Conservation (phyloP, 1,140 invertebrate species). For the Ostrea edulis region DNA sequence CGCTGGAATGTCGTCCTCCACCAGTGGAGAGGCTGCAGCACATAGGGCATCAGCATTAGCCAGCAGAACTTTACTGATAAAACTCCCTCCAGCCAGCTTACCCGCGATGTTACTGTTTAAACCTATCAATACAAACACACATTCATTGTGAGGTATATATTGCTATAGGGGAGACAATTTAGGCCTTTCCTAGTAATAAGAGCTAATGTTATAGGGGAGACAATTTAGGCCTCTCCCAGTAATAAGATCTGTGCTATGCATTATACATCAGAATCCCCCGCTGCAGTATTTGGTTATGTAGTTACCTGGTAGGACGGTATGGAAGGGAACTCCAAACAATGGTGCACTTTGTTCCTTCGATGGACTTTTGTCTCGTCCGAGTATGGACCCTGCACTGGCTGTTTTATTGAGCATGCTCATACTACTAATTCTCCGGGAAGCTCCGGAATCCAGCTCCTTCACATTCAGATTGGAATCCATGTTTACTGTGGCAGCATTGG, state of each 20-base stretch:
- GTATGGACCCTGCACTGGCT: constrained; percentile 74
- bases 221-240: too few species aligned
- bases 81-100: constrained; percentile 83
- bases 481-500: neutral
- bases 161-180: too few species aligned
- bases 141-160: too few species aligned
- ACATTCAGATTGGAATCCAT: constrained; percentile 54
- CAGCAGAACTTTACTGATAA: constrained; percentile 93
- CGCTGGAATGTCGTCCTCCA: constrained; percentile 94
- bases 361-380: constrained; percentile 59
- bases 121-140: constrained; percentile 61
- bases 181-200: too few species aligned
- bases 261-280: too few species aligned
- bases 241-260: too few species aligned
- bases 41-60: constrained; percentile 98
- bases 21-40: constrained; percentile 94
- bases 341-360: constrained; percentile 61
- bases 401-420: constrained; percentile 76
- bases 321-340: constrained; percentile 65
- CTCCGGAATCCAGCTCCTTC: constrained; percentile 44
- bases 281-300: neutral
- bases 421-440: constrained; percentile 75
- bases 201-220: too few species aligned
- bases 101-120: constrained; percentile 75
- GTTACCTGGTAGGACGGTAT: constrained; percentile 70